Conservation (phyloP, 2,888 invertebrate species). For the Chorisops tibialis region DNA sequence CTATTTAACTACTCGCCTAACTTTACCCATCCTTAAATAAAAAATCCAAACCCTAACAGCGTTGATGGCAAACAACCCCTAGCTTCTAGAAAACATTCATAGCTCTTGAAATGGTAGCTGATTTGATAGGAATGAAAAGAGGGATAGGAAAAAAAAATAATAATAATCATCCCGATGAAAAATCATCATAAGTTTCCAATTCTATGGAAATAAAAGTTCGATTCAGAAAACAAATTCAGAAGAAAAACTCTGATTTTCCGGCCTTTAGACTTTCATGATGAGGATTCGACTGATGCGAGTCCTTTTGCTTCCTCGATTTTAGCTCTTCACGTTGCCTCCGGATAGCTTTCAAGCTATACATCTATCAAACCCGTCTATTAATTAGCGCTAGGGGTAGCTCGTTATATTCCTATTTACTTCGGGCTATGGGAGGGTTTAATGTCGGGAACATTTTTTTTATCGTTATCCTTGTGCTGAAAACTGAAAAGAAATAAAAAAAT, state of each 20-base stretch:
- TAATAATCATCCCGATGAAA: conserved; percentile 11
- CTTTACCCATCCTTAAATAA: not conserved
- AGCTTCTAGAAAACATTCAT: not conserved
- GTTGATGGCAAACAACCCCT: not conserved
- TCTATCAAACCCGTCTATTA: conserved; percentile 18
- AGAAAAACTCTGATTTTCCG: conserved; percentile 36
- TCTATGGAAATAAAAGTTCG: conserved; percentile 24
- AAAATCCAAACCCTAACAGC: not conserved
- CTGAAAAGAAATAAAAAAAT: conserved; percentile 10
- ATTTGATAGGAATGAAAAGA: not conserved
- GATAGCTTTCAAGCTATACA: not conserved
- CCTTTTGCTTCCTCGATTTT: not conserved
- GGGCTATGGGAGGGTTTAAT: not conserved
- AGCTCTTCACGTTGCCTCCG: not conserved
- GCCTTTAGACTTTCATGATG: conserved; percentile 33
- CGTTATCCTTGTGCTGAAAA: not conserved
- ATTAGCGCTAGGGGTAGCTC: conserved; percentile 28
- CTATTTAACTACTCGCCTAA: not conserved
- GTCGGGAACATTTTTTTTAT: no score
- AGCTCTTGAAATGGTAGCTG: not conserved
- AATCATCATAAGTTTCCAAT: conserved; percentile 16
- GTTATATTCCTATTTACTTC: conserved; percentile 29
- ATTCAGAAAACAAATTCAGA: conserved; percentile 35
- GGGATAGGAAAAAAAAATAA: conserved; percentile 10
- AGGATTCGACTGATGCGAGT: not conserved